phyloP scores from a whole-genome alignment of 2,797 vertebrate genomes.

The Malurus leucopterus region DNA sequence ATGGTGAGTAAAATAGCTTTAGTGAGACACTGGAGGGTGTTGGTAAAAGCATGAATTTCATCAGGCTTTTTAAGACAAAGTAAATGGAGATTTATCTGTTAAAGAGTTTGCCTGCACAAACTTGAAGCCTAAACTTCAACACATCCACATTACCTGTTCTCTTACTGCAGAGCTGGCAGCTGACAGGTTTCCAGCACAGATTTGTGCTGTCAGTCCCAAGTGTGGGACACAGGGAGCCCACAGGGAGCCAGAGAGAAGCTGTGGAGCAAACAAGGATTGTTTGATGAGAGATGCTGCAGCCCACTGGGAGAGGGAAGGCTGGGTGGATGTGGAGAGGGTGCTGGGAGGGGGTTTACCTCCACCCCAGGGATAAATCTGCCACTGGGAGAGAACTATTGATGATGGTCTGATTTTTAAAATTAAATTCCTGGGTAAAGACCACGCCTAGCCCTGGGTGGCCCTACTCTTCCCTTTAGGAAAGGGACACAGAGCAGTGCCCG shows the following conservation, averaged over 20 bases:
- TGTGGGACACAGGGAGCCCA: accelerated
- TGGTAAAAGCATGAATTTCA: background rate
- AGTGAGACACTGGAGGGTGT: background rate
- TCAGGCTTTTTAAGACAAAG: background rate
- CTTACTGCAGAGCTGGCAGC: background rate
- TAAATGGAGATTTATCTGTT: background rate
- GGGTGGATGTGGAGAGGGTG: background rate
- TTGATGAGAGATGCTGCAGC: background rate
- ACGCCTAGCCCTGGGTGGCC: background rate
- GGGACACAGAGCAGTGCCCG: too few relatives aligned
- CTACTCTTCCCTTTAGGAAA: background rate
- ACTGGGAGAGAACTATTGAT: background rate
- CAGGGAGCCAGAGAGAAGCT: background rate
- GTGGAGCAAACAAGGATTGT: background rate
- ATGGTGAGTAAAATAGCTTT: background rate
- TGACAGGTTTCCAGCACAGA: background rate
- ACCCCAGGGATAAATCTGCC: background rate
- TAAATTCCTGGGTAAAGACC: background rate
- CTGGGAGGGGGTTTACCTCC: background rate
- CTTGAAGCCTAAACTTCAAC: background rate
- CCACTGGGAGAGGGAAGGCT: background rate
- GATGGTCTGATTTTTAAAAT: background rate
- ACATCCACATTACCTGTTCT: background rate
- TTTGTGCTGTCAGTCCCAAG: background rate
- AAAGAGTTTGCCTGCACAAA: background rate